phyloP scores from a whole-genome alignment of 2,113 vertebrate genomes.

The Sorex araneus region DNA sequence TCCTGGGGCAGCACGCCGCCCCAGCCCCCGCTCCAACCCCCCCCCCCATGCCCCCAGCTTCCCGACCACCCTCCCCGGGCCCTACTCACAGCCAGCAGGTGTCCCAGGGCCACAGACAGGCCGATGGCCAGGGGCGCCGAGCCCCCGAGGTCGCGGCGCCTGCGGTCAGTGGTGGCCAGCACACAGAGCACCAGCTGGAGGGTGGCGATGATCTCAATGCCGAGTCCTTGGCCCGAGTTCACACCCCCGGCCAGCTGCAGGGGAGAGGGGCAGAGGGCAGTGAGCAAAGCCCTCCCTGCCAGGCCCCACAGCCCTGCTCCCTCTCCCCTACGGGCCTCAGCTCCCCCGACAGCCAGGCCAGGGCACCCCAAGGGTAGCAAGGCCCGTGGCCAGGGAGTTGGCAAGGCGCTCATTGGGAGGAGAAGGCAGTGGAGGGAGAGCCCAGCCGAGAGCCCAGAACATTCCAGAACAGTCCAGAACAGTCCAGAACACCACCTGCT shows the following conservation, averaged over 20 bases:
- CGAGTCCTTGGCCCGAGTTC: constrained; percentile 94
- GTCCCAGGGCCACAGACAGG: constrained; percentile 95
- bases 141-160: constrained; percentile 94
- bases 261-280: neutral
- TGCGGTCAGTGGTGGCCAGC: constrained; percentile 96
- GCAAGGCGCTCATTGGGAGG: neutral
- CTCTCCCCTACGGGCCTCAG: neutral
- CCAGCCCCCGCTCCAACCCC: neutral
- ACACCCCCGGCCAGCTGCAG: constrained; percentile 88
- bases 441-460: too few relatives aligned
- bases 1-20: neutral
- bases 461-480: neutral
- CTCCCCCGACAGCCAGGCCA: too few relatives aligned
- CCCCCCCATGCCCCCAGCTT: accelerated
- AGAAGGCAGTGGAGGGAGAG: neutral
- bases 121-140: constrained; percentile 96
- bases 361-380: neutral
- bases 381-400: accelerated
- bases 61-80: neutral
- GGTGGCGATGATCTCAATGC: constrained; percentile 96
- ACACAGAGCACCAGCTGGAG: constrained; percentile 98
- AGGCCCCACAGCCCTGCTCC: too few relatives aligned
- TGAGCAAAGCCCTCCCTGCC: neutral
- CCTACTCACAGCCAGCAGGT: constrained; percentile 95
- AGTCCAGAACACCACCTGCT: neutral